Percentiles rank a stretch among this genome's conserved stretches.
These are phyloP conservation scores for Dryobates pubescens DNA, from an alignment of 2,797 vertebrate species.

Conservation along the genomic window DNA sequence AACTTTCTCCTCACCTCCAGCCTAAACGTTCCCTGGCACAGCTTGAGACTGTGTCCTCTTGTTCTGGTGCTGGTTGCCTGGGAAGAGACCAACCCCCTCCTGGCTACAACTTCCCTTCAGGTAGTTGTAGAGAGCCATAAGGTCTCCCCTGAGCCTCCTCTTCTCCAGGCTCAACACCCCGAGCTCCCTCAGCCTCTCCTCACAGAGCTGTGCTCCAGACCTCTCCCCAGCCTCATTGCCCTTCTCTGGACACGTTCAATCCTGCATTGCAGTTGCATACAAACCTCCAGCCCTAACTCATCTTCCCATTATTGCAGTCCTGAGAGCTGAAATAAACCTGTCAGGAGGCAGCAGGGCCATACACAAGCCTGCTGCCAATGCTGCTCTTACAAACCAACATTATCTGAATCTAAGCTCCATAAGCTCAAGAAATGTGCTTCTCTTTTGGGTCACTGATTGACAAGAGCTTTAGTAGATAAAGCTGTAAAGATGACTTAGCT, in stretches of 20 bases:
- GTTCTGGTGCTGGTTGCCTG: no score
- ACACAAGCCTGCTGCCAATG: not conserved
- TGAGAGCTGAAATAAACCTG: constrained; percentile 33
- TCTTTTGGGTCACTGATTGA: constrained; percentile 24
- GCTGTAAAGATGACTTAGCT: constrained; percentile 3
- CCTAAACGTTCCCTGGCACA: no score
- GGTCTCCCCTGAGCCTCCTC: no score
- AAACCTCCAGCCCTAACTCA: constrained; percentile 3
- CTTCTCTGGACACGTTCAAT: not conserved
- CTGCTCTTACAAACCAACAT: not conserved
- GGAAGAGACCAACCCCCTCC: no score
- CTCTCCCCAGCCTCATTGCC: no score
- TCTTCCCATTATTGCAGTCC: not conserved
- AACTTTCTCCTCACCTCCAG: no score
- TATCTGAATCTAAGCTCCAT: constrained; percentile 9
- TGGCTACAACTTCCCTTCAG: no score
- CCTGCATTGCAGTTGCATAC: not conserved
- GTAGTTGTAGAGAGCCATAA: no score
- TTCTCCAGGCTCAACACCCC: no score
- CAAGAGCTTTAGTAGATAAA: constrained; percentile 38
- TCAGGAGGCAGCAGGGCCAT: constrained; percentile 5
- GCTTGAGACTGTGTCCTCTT: no score
- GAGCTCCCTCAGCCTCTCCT: no score
- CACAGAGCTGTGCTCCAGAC: no score
- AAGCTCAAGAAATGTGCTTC: constrained; percentile 28